These are phyloP conservation scores for Python bivittatus DNA, from an alignment of 2,113 vertebrate species.

Conservation along the genomic window DNA sequence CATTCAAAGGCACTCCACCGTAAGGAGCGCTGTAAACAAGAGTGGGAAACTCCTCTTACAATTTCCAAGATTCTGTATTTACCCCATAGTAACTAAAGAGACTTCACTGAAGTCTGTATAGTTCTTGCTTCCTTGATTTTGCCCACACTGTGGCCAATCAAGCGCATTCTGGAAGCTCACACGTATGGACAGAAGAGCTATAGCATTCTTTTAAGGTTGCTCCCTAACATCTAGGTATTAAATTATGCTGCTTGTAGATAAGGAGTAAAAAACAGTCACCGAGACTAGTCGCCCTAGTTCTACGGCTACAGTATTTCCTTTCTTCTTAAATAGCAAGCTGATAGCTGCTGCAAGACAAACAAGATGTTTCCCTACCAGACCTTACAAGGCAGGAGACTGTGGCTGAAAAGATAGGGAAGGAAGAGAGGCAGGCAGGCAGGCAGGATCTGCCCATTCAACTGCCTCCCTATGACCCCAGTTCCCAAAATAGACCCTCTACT, in stretches of 20 bases:
- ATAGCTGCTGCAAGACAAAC: not conserved
- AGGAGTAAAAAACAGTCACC: not conserved
- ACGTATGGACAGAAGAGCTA: not conserved
- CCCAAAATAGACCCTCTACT: conserved; percentile 51
- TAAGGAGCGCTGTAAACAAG: not conserved
- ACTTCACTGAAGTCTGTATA: not conserved
- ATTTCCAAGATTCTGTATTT: not conserved
- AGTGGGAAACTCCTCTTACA: not conserved
- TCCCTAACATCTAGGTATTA: not conserved
- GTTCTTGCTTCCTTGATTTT: not conserved
- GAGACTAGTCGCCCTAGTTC: not conserved
- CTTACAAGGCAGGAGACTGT: not conserved
- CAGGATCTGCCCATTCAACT: not conserved
- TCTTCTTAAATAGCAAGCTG: not conserved
- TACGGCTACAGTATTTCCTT: not conserved
- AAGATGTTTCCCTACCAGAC: not conserved
- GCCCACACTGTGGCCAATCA: not conserved
- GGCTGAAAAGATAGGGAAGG: not conserved
- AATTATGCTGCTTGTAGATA: not conserved
- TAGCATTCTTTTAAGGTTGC: not conserved
- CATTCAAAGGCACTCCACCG: not conserved
- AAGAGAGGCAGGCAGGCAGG: not conserved
- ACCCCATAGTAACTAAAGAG: not conserved
- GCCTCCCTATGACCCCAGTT: not conserved
- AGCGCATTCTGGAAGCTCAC: not conserved